Percentiles rank a stretch among this genome's conserved stretches.
phyloP scores from a whole-genome alignment of 37 sponge, comb jelly and placozoan genomes.

The Tethya wilhelma region DNA sequence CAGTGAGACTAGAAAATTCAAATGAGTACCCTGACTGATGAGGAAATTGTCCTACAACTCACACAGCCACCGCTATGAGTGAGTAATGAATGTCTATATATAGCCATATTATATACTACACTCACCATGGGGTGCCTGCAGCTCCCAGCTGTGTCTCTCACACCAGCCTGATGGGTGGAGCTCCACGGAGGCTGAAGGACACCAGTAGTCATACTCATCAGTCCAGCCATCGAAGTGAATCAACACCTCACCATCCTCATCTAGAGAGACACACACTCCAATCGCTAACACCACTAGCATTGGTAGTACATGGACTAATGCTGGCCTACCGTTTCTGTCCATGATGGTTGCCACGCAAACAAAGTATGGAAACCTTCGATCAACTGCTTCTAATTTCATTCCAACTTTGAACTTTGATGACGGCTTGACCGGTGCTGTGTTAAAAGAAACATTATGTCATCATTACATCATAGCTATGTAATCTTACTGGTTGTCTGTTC shows the following conservation, averaged over 20 bases:
- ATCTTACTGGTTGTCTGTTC: too few species aligned
- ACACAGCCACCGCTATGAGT: too few species aligned
- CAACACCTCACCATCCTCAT: conserved; percentile 22
- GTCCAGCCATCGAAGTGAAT: conserved; percentile 91
- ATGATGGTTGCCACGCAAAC: conserved; percentile 86
- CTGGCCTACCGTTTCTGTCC: conserved; percentile 40
- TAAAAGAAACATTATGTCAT: too few species aligned
- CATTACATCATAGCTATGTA: too few species aligned
- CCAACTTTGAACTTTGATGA: conserved; percentile 73
- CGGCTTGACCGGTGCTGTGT: too few species aligned
- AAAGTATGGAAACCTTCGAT: conserved; percentile 77
- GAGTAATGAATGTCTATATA: not conserved
- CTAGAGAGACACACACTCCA: not conserved
- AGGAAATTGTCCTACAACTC: too few species aligned
- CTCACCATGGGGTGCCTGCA: conserved; percentile 61
- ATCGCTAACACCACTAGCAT: not conserved
- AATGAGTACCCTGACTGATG: not conserved
- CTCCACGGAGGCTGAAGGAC: conserved; percentile 39
- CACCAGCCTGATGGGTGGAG: conserved; percentile 87
- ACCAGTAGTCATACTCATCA: conserved; percentile 76
- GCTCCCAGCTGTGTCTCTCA: conserved; percentile 59
- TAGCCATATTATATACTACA: not conserved
- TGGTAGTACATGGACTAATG: not conserved
- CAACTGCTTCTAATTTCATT: conserved; percentile 83
- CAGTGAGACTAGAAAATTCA: not conserved